A percentile compares a stretch with the other conserved stretches of the same genome.
These are phyloP conservation scores for Rapana venosa DNA, from an alignment of 2,888 invertebrate genomes.

Conservation along the genomic window DNA sequence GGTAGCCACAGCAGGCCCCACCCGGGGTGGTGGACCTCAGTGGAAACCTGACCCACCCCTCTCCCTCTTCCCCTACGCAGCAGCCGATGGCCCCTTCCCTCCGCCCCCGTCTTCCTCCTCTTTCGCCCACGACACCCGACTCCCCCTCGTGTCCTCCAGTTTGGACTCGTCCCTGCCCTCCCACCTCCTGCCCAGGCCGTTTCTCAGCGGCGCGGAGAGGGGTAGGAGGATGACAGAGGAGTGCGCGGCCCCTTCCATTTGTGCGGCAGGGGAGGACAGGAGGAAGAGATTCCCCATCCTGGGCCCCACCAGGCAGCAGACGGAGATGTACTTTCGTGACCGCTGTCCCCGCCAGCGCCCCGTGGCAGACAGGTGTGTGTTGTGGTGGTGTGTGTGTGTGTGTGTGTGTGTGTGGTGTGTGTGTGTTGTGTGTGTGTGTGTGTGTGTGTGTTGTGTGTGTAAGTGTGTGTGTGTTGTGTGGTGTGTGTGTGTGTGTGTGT, in stretches of 20 bases:
- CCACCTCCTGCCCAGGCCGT: background rate
- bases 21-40: background rate
- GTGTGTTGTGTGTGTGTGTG: background rate
- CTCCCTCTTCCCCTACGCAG: too few relatives aligned
- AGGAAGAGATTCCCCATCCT: slow-evolving; percentile 29
- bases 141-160: background rate
- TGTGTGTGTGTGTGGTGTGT: background rate
- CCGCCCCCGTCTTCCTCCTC: too few relatives aligned
- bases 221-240: background rate
- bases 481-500: background rate
- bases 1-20: background rate
- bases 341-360: background rate
- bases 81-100: too few relatives aligned
- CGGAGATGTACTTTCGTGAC: slow-evolving; percentile 30
- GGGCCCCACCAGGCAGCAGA: slow-evolving; percentile 37
- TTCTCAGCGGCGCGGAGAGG: background rate
- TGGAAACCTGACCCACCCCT: slow-evolving; percentile 16
- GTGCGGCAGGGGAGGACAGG: background rate
- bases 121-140: background rate
- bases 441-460: slow-evolving; percentile 1
- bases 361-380: background rate
- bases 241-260: background rate
- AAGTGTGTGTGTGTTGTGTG: background rate
- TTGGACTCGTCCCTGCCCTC: background rate
- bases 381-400: background rate